Percentiles rank a stretch among this genome's conserved stretches.
Conservation (phyloP, 2,113 vertebrate species). For the Tragelaphus buxtoni region DNA sequence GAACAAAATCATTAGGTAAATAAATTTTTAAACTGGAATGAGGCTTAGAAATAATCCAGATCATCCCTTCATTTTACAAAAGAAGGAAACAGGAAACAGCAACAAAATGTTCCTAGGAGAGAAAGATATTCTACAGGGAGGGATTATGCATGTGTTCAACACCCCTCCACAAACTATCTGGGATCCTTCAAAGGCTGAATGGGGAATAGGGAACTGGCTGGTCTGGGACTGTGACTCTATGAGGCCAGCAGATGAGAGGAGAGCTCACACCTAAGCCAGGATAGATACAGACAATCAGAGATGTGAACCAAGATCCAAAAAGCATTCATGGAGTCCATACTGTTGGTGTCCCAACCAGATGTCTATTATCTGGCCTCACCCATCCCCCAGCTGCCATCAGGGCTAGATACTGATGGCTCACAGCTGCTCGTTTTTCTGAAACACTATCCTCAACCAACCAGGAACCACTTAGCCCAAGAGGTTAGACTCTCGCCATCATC, state of each 20-base stretch:
- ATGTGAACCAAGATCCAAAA: not conserved
- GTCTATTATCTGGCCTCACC: not conserved
- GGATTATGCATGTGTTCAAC: not conserved
- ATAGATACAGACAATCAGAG: not conserved
- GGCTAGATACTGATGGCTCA: not conserved
- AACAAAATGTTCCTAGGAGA: not conserved
- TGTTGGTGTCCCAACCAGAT: not conserved
- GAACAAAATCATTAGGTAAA: conserved; percentile 30
- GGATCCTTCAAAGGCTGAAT: not conserved
- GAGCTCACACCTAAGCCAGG: not conserved
- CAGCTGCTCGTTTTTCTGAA: not conserved
- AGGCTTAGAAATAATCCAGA: conserved; percentile 8
- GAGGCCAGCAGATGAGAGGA: not conserved
- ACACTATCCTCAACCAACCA: not conserved
- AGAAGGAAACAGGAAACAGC: not conserved
- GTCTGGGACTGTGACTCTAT: not conserved
- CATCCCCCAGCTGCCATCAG: not conserved
- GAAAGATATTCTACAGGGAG: not conserved
- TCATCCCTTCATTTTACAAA: not conserved
- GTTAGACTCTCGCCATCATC: not conserved
- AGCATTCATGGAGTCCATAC: not conserved
- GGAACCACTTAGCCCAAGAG: not conserved
- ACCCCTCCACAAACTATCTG: not conserved
- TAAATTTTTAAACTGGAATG: conserved; percentile 2
- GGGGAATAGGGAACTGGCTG: not conserved